Percentiles rank a stretch among this genome's conserved stretches.
Conservation (phyloP, 2,113 vertebrate genomes). For the Poeciliopsis retropinna region DNA sequence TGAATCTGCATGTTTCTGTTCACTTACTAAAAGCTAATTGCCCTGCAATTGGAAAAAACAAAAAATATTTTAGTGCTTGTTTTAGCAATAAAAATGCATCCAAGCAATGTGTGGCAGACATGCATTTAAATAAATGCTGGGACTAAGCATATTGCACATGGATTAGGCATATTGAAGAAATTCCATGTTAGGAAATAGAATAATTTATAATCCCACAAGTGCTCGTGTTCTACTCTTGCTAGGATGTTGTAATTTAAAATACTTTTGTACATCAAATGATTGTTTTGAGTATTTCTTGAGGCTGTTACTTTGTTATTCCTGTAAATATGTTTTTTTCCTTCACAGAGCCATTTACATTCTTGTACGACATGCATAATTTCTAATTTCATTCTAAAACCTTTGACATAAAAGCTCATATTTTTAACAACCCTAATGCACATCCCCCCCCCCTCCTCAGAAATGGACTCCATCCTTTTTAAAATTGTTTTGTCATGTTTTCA, state of each 20-base stretch:
- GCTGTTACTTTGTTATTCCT: slow-evolving; percentile 65
- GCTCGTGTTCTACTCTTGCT: slow-evolving; percentile 64
- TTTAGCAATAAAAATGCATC: slow-evolving; percentile 39
- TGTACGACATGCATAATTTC: slow-evolving; percentile 28
- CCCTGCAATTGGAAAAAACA: slow-evolving; percentile 25
- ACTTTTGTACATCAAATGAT: slow-evolving; percentile 73
- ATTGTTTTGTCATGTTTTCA: slow-evolving; percentile 55
- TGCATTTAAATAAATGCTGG: slow-evolving; percentile 67
- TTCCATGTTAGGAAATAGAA: slow-evolving; percentile 56
- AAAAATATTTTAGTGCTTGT: slow-evolving; percentile 16
- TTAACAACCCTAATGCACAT: slow-evolving; percentile 4
- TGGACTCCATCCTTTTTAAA: slow-evolving; percentile 15
- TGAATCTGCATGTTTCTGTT: slow-evolving; percentile 57
- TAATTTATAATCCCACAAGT: slow-evolving; percentile 78
- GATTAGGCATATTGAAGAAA: slow-evolving; percentile 54
- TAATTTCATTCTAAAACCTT: slow-evolving; percentile 17
- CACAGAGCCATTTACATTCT: slow-evolving; percentile 20
- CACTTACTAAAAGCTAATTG: slow-evolving; percentile 48
- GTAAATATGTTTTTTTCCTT: slow-evolving; percentile 64
- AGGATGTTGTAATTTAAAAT: slow-evolving; percentile 76
- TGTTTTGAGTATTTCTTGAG: slow-evolving; percentile 64
- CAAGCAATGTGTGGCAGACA: slow-evolving; percentile 21
- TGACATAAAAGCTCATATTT: slow-evolving; percentile 22
- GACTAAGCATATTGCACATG: slow-evolving; percentile 46
- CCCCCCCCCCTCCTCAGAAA: slow-evolving; percentile 7